These are phyloP conservation scores for Megastigmus dorsalis DNA, from an alignment of 2,888 invertebrate genomes.

Conservation along the genomic window DNA sequence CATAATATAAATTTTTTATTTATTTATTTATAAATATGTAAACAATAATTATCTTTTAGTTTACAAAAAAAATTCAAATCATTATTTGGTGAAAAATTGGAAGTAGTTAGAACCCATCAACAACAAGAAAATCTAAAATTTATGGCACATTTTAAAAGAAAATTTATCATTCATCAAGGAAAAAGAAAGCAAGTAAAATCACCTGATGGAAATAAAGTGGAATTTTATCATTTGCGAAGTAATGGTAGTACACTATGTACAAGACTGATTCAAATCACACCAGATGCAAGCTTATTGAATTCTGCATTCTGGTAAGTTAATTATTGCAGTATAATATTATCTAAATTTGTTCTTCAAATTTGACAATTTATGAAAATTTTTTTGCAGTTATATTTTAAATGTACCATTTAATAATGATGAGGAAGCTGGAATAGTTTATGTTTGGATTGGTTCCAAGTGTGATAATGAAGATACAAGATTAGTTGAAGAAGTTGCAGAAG, in stretches of 20 bases:
- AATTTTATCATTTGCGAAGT: conserved; percentile 95
- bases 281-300: conserved; percentile 90
- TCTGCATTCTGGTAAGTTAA: conserved; percentile 92
- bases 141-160: conserved; percentile 96
- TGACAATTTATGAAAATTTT: too few relatives aligned
- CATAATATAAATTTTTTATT: conserved; percentile 31
- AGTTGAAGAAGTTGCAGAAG: conserved; percentile 93
- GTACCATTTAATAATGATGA: conserved; percentile 93
- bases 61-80: conserved; percentile 93
- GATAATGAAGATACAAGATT: conserved; percentile 90
- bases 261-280: conserved; percentile 90
- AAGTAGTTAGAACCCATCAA: conserved; percentile 96
- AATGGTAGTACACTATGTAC: conserved; percentile 97
- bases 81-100: conserved; percentile 91
- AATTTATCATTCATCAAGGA: conserved; percentile 94
- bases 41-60: conserved; percentile 69
- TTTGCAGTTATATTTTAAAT: conserved; percentile 86
- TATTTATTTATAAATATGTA: neutral
- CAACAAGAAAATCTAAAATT: conserved; percentile 99
- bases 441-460: conserved; percentile 93
- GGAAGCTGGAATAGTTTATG: conserved; percentile 93
- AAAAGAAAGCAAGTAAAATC: conserved; percentile 80
- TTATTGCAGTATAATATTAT: conserved; percentile 19
- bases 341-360: conserved; percentile 1
- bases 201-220: conserved; percentile 77